Base-by-base conservation (phyloP, 1,140 invertebrate genomes). In the Muscidifurax raptorellus region DNA sequence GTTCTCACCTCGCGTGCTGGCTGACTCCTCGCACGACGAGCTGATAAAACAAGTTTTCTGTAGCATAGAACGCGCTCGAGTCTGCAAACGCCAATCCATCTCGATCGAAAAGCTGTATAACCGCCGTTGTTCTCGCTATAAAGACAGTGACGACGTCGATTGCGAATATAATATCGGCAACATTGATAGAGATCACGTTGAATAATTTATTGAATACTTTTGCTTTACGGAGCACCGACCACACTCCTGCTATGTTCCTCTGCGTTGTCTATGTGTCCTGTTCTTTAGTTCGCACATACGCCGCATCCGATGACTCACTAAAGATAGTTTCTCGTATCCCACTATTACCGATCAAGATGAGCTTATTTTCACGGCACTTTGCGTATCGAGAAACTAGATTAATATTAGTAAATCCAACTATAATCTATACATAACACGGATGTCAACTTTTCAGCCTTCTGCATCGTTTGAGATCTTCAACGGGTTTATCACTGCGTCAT, bases 11-110 rank as follows among this genome's bases (percentile, higher is more conserved):
- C 52, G 52, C 52, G 52, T 59, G 52, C 52, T 59, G 52, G 52
- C 52, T 6, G 52, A 59, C 52, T 59, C 52, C 52, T 59, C n/a
- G 15, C 52, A n/a, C 52, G 52, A 0, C 25, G 32, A 72, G 27
- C 10, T 72, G 44, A 81, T 59, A 36, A 81, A 71, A 27, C 44
- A 59, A 44, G 22, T 44, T 74, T 75, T 76, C 27, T 66, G n/a
- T 44, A 75, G 76, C 28, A 76, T 82, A 72, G 75, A 82, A 82
- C 72, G 52, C 47, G 80, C 78, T 82, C 32, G 71, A 28, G 28
- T 40, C 52, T 64, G 59, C 27, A 69, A 59, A 30, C 47, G 67
- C 81, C 81, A 69, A 67, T 83, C 74, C 81, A 83, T 83, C 81
- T 76, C 76, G 36, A 18, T 18, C 9, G 71, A 64, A 40, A 36